Evolutionary conservation across 1,140 invertebrate species (phyloP), one percentile per base, ranked within the genome.

Genomic region (Ips typographus): DNA sequence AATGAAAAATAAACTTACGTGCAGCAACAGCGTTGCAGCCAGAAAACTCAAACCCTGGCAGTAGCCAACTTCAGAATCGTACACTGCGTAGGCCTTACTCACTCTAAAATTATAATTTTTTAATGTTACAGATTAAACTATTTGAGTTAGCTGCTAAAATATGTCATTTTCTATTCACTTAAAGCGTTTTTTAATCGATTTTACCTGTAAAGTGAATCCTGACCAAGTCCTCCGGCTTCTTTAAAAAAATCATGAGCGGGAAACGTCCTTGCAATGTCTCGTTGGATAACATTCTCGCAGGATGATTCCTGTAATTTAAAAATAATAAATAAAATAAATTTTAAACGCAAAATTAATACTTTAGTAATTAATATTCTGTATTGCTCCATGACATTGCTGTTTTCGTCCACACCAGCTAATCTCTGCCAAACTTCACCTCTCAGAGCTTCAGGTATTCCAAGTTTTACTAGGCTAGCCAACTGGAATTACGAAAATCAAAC

Each of bases 221-320:
- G 98, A 0, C 97, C 96, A 36, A 84, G 85, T 5, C 94, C 94
- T 63, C 94, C 94, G 53, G 87, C 89, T 80, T 96, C 94, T 82
- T 95, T 95, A 82, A 99, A 99, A 83, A 93, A 98, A 78, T 98
- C 95, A 82, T 99, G 96, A 43, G 96, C 98, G 38, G 98, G 97
- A 85, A 99, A 99, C 56, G 98, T 99, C 75, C 98, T 86, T 75
- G 98, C 95, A 69, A 99, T 98, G 80, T 99, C 98, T 70, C 97
- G 84, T 74, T 93, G 87, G 76, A 99, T 99, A 49, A 97, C 94
- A 74, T 92, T 88, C 80, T 99, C 96, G 80, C 90, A 94, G 40
- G 87, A 86, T 72, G 92, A 94, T 65, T 95, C 93, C 92, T 94
- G 76, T 39, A 56, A 56, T 7, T 37, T 56, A 56, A 56, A 2